Conservation (phyloP, 2,113 vertebrate genomes). For the Notechis scutatus region DNA sequence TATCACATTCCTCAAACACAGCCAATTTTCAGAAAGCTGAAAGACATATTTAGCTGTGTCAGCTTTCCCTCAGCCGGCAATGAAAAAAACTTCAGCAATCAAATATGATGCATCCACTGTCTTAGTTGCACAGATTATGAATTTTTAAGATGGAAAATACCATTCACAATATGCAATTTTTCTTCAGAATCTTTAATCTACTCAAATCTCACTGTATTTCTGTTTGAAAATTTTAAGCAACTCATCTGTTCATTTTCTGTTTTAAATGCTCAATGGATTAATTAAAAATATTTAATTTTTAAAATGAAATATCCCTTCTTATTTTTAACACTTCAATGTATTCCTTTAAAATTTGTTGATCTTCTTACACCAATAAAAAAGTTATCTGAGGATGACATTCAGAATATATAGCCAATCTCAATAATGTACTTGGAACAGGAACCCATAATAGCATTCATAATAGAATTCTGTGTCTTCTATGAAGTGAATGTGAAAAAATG, state of each 20-base stretch:
- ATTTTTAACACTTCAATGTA: background rate
- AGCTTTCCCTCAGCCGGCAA: background rate
- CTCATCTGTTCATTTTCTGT: background rate
- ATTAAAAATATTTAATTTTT: background rate
- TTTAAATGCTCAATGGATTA: background rate
- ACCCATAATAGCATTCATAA: background rate
- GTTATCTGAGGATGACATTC: background rate
- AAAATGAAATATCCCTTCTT: background rate
- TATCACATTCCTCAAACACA: background rate
- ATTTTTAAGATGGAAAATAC: background rate
- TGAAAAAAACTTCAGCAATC: background rate
- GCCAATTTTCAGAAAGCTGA: background rate
- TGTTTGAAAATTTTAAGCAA: background rate
- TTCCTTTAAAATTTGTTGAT: background rate
- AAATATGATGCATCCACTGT: background rate
- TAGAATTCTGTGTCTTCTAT: background rate
- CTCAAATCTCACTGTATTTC: slow-evolving; percentile 1
- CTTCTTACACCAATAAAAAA: background rate
- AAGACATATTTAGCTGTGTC: background rate
- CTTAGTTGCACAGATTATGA: background rate
- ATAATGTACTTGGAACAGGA: background rate
- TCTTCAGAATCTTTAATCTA: background rate
- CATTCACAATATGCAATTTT: background rate
- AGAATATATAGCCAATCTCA: background rate
- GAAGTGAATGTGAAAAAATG: background rate